phyloP scores from a whole-genome alignment of 2,888 invertebrate species.

The Apotomis betuletana region DNA sequence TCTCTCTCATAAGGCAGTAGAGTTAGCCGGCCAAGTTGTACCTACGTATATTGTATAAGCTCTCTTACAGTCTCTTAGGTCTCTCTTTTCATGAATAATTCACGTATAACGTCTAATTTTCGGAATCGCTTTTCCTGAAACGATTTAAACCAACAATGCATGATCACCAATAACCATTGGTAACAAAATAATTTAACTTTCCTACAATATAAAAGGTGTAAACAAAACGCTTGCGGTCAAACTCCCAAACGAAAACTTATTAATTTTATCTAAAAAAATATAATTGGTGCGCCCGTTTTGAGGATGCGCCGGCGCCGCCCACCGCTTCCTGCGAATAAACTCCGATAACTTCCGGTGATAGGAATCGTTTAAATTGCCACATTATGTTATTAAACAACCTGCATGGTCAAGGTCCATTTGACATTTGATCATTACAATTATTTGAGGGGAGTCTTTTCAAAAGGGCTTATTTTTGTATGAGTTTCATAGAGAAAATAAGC shows the following conservation, averaged over 20 bases:
- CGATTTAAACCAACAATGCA: no score
- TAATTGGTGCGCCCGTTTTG: conserved; percentile 39
- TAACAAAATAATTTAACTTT: not conserved
- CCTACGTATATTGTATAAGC: no score
- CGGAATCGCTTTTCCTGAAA: no score
- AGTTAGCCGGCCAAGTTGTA: no score
- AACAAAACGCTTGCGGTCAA: conserved; percentile 16
- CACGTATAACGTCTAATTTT: no score
- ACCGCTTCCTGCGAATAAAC: conserved; percentile 73
- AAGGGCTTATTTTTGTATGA: no score
- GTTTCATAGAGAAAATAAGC: no score
- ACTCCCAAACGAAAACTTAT: conserved; percentile 37
- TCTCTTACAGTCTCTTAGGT: no score
- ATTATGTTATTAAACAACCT: conserved; percentile 74
- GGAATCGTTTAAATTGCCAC: conserved; percentile 65
- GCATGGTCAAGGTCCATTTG: conserved; percentile 71
- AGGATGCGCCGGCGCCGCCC: conserved; percentile 71
- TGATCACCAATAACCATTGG: no score
- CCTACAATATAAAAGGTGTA: conserved; percentile 22
- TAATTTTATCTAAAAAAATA: conserved; percentile 44
- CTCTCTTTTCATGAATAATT: no score
- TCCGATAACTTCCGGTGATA: conserved; percentile 76
- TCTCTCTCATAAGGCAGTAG: no score
- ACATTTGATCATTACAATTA: conserved; percentile 60
- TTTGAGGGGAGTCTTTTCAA: conserved; percentile 31